phyloP scores from a whole-genome alignment of 2,113 vertebrate genomes.

The Tyrannus savana region DNA sequence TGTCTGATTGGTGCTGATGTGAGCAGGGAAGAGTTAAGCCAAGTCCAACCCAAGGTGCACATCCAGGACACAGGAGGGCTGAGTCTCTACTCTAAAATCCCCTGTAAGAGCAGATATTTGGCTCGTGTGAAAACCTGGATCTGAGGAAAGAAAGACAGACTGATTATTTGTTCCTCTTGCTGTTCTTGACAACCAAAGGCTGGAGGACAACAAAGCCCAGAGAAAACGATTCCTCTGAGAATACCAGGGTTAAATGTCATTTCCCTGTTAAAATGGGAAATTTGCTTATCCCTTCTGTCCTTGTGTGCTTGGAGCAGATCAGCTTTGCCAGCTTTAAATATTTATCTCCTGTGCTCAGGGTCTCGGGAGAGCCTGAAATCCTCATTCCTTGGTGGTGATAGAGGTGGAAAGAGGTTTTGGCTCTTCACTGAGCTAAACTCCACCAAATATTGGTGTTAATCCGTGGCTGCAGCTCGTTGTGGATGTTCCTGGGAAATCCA shows the following conservation, averaged over 20 bases:
- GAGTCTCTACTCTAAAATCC: background rate
- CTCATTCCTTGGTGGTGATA: background rate
- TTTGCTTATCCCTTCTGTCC: background rate
- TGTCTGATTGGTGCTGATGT: background rate
- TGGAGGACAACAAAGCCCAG: background rate
- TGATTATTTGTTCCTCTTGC: background rate
- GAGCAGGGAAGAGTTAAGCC: background rate
- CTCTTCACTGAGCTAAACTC: background rate
- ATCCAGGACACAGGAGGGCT: background rate
- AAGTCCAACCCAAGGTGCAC: too few species aligned
- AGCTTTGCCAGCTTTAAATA: background rate
- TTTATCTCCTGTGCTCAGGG: background rate
- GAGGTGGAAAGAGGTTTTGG: background rate
- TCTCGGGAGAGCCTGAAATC: background rate
- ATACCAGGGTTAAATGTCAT: background rate
- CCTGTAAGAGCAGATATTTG: background rate
- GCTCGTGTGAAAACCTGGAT: background rate
- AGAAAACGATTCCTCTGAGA: background rate
- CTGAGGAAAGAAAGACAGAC: background rate
- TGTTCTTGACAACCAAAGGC: background rate
- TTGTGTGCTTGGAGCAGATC: background rate
- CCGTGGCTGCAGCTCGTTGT: accelerated
- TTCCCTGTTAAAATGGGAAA: background rate
- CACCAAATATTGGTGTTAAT: accelerated
- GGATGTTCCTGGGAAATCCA: background rate